Evolutionary conservation across 2,888 invertebrate species (phyloP).

Genomic region (Nomada flava): DNA sequence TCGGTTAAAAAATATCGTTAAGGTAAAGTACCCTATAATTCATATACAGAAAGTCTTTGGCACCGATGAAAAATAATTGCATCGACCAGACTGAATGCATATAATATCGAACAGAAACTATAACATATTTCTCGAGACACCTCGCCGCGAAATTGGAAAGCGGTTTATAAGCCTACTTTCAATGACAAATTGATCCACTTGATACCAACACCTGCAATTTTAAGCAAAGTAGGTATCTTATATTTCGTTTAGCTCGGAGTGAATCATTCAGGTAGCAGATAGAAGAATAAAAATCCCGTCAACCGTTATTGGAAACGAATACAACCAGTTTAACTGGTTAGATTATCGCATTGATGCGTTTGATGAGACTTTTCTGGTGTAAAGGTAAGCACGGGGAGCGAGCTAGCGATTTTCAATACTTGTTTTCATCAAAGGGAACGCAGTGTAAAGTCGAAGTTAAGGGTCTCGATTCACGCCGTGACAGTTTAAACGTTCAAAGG

Average conservation of each 20-base stretch:
- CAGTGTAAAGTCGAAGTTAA: conserved; percentile 7
- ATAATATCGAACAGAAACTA: too few species aligned
- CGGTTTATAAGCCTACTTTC: too few species aligned
- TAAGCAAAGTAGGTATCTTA: background rate
- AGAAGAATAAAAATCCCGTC: background rate
- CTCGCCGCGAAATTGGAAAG: too few species aligned
- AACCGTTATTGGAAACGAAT: conserved; percentile 1
- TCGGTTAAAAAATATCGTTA: too few species aligned
- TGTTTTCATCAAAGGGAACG: background rate
- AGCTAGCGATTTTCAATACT: background rate
- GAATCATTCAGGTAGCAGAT: background rate
- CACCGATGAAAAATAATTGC: too few species aligned
- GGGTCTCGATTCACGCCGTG: background rate
- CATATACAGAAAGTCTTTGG: too few species aligned
- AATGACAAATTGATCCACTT: too few species aligned
- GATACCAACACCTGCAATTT: background rate
- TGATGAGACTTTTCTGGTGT: too few species aligned
- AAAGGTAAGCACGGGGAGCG: background rate
- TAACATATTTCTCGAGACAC: too few species aligned
- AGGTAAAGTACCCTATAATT: too few species aligned
- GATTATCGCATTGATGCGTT: background rate
- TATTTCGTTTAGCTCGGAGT: background rate
- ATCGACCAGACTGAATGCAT: too few species aligned
- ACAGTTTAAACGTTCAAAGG: conserved; percentile 14
- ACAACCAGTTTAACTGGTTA: background rate